Evolutionary conservation across 2,797 vertebrate species (phyloP).

Genomic region (Arnoldichthys spilopterus): DNA sequence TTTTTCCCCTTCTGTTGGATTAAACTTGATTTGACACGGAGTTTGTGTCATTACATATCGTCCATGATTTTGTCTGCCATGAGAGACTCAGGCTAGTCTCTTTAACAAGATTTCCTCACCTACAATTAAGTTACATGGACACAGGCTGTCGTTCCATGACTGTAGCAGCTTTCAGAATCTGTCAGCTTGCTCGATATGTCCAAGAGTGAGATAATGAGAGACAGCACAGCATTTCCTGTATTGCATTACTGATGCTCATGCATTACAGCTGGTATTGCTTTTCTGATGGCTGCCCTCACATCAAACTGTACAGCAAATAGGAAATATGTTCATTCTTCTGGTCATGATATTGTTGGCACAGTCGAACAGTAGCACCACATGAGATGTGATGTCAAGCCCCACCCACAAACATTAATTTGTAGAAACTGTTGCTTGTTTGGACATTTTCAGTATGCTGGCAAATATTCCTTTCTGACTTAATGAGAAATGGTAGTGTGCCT

Average conservation of each 20-base stretch:
- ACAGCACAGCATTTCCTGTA: conserved; percentile 29
- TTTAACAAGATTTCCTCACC: conserved; percentile 12
- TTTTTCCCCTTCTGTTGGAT: neutral
- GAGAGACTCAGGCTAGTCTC: neutral
- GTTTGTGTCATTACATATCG: conserved; percentile 22
- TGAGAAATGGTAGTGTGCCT: too few species aligned
- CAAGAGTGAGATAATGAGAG: conserved; percentile 13
- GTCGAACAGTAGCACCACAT: too few species aligned
- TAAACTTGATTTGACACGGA: conserved; percentile 1
- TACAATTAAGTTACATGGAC: conserved; percentile 12
- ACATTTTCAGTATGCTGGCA: too few species aligned
- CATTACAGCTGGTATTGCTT: too few species aligned
- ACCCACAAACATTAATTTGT: too few species aligned
- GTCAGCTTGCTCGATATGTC: neutral
- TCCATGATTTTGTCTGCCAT: neutral
- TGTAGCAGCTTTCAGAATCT: conserved; percentile 5
- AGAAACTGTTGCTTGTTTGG: too few species aligned
- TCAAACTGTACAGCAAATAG: too few species aligned
- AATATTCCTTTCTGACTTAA: too few species aligned
- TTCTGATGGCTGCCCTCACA: too few species aligned
- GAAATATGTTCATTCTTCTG: too few species aligned
- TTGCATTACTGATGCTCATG: conserved; percentile 26
- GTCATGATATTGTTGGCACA: too few species aligned
- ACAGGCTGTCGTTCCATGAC: conserved; percentile 8
- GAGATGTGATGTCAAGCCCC: neutral